These are phyloP conservation scores for Drepanosiphum platanoidis DNA, from an alignment of 2,888 invertebrate genomes.

Conservation along the genomic window DNA sequence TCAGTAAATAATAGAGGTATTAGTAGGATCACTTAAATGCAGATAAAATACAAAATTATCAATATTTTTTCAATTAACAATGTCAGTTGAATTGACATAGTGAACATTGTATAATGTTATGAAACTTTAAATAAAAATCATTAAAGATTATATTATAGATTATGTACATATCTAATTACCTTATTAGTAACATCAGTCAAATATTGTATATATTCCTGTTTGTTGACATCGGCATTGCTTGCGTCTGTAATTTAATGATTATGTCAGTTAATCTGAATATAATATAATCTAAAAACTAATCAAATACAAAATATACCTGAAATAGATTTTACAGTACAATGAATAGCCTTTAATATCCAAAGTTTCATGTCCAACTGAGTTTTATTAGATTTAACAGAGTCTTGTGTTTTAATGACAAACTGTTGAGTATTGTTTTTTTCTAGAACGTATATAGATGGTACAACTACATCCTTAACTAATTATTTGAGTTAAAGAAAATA, in stretches of 20 bases:
- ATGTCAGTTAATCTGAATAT: background rate
- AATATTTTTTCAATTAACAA: too few relatives aligned
- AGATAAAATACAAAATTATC: too few relatives aligned
- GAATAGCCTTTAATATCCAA: constrained; percentile 6
- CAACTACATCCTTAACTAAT: constrained; percentile 7
- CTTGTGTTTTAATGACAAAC: background rate
- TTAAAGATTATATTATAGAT: background rate
- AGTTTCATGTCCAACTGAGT: background rate
- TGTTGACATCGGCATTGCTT: background rate
- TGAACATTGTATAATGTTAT: background rate
- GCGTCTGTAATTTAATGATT: constrained; percentile 15
- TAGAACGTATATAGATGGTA: constrained; percentile 31
- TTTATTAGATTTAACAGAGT: background rate
- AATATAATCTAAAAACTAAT: background rate
- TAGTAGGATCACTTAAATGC: background rate
- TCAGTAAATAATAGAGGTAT: background rate
- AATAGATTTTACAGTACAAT: constrained; percentile 2
- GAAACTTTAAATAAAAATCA: too few relatives aligned
- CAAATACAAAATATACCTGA: background rate
- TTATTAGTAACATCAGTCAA: background rate
- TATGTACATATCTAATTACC: background rate
- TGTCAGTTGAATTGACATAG: too few relatives aligned
- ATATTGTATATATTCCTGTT: constrained; percentile 22
- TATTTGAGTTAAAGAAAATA: background rate
- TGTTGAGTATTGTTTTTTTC: constrained; percentile 36